These are phyloP conservation scores for Hydrocynus forskahlii DNA, from an alignment of 2,797 vertebrate genomes.

Conservation along the genomic window DNA sequence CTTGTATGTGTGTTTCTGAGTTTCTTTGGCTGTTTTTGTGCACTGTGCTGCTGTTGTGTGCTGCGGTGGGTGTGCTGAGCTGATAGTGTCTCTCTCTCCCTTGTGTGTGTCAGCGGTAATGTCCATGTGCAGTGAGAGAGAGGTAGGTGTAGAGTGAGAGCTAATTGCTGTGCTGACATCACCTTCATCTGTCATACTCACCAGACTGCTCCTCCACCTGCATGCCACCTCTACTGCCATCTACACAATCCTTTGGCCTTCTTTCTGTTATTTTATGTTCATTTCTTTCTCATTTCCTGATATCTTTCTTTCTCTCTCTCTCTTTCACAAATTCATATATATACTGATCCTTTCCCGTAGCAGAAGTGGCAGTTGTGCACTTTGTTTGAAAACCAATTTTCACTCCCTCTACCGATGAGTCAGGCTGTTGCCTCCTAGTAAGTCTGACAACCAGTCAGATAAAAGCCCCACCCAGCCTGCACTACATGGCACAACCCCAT, in stretches of 20 bases:
- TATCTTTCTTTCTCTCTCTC: background rate
- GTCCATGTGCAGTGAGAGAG: slow-evolving; percentile 62
- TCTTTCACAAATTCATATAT: background rate
- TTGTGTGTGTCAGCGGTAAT: slow-evolving; percentile 56
- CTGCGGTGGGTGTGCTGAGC: slow-evolving; percentile 5
- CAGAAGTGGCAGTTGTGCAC: slow-evolving; percentile 11
- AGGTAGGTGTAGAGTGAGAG: slow-evolving; percentile 62
- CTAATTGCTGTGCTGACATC: slow-evolving; percentile 25
- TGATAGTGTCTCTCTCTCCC: slow-evolving; percentile 31
- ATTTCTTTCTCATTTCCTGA: background rate
- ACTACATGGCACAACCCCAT: background rate
- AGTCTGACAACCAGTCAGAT: slow-evolving; percentile 38
- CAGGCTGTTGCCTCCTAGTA: background rate
- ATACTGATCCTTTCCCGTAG: background rate
- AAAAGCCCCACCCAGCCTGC: background rate
- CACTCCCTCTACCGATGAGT: background rate
- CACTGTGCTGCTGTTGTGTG: slow-evolving; percentile 40
- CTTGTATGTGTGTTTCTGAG: slow-evolving; percentile 1
- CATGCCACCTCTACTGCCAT: background rate
- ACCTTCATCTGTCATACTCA: slow-evolving; percentile 24
- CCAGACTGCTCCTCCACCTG: slow-evolving; percentile 2
- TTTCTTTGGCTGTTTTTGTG: slow-evolving; percentile 17
- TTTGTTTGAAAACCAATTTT: background rate
- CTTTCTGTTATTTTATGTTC: background rate
- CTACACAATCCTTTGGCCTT: background rate